Conservation (phyloP, 2,113 vertebrate species). For the Lycaon pictus region DNA sequence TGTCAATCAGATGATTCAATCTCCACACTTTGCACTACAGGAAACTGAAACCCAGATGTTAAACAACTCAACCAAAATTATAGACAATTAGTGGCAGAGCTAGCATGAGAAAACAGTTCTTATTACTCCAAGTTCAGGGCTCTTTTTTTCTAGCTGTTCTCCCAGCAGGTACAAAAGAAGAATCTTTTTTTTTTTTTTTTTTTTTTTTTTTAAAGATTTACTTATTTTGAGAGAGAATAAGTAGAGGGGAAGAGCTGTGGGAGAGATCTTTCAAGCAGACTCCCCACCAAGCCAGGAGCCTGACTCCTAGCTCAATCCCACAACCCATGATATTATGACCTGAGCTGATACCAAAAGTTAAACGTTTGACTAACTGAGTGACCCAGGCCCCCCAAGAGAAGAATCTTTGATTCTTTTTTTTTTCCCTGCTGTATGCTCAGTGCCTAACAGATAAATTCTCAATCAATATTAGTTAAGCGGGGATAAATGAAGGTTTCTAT, state of each 20-base stretch:
- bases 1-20: neutral
- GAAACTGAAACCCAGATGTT: constrained; percentile 4
- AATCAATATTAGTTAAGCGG: neutral
- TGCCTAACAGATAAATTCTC: neutral
- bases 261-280: neutral
- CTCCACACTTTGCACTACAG: neutral
- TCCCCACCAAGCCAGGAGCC: neutral
- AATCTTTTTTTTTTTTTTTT: neutral
- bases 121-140: neutral
- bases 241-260: neutral
- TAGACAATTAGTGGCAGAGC: neutral
- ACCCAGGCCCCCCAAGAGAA: neutral
- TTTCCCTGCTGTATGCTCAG: neutral
- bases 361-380: neutral
- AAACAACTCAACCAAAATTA: neutral
- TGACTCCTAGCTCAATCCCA: neutral
- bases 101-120: constrained; percentile 7
- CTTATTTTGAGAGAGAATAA: neutral
- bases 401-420: neutral
- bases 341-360: neutral
- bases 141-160: neutral
- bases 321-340: neutral
- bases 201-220: neutral
- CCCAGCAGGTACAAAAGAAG: neutral
- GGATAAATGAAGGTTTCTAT: neutral